Conservation (phyloP, 2,888 invertebrate species). For the Thera obeliscata region DNA sequence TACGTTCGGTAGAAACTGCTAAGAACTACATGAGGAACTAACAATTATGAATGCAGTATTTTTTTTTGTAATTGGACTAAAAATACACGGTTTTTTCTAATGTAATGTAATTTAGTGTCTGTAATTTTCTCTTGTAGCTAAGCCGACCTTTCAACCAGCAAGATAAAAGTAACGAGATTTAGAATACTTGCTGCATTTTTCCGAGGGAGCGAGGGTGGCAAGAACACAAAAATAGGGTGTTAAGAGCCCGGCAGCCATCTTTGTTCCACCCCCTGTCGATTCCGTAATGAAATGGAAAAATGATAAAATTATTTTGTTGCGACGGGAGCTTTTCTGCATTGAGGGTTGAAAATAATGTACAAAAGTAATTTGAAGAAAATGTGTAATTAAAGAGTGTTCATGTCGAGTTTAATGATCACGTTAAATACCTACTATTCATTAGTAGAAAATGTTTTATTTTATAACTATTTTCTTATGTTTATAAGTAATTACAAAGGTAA, state of each 20-base stretch:
- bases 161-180: background rate
- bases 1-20: too few species aligned
- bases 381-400: constrained; percentile 9
- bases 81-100: too few species aligned
- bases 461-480: too few species aligned
- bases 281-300: constrained; percentile 45
- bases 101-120: too few species aligned
- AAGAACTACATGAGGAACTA: too few species aligned
- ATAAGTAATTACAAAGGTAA: too few species aligned
- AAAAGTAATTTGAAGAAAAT: constrained; percentile 15
- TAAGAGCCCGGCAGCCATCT: constrained; percentile 74
- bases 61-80: too few species aligned
- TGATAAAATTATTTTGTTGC: constrained; percentile 52
- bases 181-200: constrained; percentile 26
- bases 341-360: constrained; percentile 9
- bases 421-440: too few species aligned
- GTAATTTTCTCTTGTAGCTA: background rate
- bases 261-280: constrained; percentile 64
- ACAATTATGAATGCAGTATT: too few species aligned
- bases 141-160: background rate
- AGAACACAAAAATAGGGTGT: constrained; percentile 80
- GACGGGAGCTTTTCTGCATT: constrained; percentile 11
- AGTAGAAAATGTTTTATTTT: background rate
- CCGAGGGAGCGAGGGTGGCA: constrained; percentile 54
- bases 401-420: constrained; percentile 5